These are phyloP conservation scores for Agrypnia vestita DNA, from an alignment of 1,140 invertebrate species.

Conservation along the genomic window DNA sequence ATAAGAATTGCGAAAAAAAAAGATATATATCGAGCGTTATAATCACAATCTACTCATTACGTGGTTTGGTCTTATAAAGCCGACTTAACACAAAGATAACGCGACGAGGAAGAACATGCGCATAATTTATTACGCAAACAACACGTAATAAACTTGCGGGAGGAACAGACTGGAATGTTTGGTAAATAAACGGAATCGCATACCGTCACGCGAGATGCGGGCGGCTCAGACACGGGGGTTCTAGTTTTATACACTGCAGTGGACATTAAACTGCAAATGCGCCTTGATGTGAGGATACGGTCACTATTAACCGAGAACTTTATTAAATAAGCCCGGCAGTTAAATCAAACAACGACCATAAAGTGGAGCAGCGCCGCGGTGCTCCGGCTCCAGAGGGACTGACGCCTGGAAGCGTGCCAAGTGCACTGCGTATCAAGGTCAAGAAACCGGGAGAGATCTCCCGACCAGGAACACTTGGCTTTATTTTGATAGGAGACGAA, in stretches of 20 bases:
- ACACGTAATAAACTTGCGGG: background rate
- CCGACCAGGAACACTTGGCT: background rate
- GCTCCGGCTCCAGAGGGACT: constrained; percentile 1
- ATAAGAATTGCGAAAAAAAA: background rate
- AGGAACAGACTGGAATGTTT: too few species aligned
- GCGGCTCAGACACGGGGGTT: background rate
- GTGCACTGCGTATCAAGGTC: constrained; percentile 27
- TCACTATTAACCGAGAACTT: background rate
- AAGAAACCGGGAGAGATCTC: constrained; percentile 15
- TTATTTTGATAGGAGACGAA: too few species aligned
- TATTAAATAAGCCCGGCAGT: constrained; percentile 15
- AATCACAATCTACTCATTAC: constrained; percentile 2
- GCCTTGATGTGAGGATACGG: constrained; percentile 16
- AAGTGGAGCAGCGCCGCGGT: background rate
- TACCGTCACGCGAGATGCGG: background rate
- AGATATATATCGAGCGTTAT: background rate
- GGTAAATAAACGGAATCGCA: too few species aligned
- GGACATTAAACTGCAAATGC: constrained; percentile 1
- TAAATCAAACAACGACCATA: background rate
- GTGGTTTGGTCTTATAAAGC: constrained; percentile 29
- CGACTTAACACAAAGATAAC: background rate
- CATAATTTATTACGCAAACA: background rate
- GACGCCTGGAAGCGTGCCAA: constrained; percentile 15
- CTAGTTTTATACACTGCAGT: constrained; percentile 2
- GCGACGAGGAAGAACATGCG: background rate